Percentiles rank a stretch among this genome's conserved stretches.
phyloP scores from a whole-genome alignment of 2,797 vertebrate genomes.

The Lutjanus argentimaculatus region DNA sequence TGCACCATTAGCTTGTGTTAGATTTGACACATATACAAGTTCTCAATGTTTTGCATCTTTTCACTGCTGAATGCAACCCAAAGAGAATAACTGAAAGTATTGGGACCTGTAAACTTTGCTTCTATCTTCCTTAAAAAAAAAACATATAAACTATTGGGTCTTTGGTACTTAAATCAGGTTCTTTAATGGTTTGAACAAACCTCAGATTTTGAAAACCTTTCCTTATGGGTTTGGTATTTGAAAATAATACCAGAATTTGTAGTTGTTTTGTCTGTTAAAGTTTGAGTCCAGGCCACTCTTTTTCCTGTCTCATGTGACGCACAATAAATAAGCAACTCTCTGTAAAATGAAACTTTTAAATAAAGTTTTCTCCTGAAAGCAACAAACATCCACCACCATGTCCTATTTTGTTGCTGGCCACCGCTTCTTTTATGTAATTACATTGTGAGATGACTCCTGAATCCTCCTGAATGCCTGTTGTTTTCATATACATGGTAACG shows the following conservation, averaged over 20 bases:
- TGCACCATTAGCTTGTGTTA: constrained; percentile 12
- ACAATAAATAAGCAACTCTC: constrained; percentile 21
- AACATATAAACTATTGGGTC: neutral
- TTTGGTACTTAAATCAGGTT: neutral
- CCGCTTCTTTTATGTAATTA: constrained; percentile 10
- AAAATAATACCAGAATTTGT: neutral
- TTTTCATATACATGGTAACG: constrained; percentile 58
- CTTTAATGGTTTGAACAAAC: neutral
- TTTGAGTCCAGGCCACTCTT: neutral
- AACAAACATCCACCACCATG: constrained; percentile 1
- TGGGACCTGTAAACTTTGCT: constrained; percentile 30
- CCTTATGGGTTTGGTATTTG: neutral
- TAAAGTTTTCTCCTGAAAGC: constrained; percentile 17
- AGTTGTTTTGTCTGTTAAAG: constrained; percentile 17
- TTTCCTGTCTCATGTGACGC: neutral
- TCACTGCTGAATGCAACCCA: constrained; percentile 39
- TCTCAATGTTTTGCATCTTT: constrained; percentile 12
- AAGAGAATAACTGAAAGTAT: constrained; percentile 22
- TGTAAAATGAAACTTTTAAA: constrained; percentile 24
- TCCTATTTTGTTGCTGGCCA: neutral
- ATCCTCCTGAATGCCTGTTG: constrained; percentile 23
- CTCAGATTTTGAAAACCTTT: neutral
- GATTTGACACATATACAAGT: constrained; percentile 11
- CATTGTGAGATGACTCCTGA: constrained; percentile 17
- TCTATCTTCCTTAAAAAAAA: constrained; percentile 1